Evolutionary conservation across 2,797 vertebrate genomes (phyloP).

Genomic region (Pygocentrus nattereri): DNA sequence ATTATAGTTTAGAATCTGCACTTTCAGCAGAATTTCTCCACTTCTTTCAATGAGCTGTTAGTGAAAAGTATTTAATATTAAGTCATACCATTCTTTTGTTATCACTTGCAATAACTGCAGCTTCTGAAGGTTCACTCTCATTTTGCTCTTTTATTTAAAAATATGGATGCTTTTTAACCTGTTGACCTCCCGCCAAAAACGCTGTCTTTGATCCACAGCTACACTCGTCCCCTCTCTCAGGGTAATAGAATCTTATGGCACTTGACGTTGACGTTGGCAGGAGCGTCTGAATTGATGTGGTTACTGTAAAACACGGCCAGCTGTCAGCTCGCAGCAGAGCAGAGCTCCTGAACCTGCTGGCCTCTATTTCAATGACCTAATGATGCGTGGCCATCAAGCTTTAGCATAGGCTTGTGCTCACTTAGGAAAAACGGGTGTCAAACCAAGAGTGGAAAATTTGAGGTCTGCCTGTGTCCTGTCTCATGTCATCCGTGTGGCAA

Average conservation of each 20-base stretch:
- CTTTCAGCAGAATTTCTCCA: too few relatives aligned
- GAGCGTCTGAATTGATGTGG: slow-evolving; percentile 81
- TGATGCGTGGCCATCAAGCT: slow-evolving; percentile 85
- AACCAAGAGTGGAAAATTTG: slow-evolving; percentile 72
- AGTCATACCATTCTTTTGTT: neutral
- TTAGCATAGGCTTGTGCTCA: slow-evolving; percentile 77
- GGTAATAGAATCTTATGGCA: slow-evolving; percentile 75
- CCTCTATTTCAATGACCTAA: slow-evolving; percentile 83
- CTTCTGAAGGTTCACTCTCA: neutral
- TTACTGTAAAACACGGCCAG: slow-evolving; percentile 85
- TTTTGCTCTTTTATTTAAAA: neutral
- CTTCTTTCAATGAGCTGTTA: neutral
- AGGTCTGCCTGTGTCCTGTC: slow-evolving; percentile 80
- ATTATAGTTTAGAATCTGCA: neutral
- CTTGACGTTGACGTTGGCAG: slow-evolving; percentile 74
- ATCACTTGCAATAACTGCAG: neutral
- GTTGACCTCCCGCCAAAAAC: neutral
- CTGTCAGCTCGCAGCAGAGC: slow-evolving; percentile 82
- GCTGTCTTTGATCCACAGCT: slow-evolving; percentile 10
- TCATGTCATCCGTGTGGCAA: slow-evolving; percentile 71
- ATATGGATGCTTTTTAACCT: slow-evolving; percentile 8
- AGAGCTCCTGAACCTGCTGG: slow-evolving; percentile 77
- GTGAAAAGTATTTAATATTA: neutral
- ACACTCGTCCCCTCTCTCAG: slow-evolving; percentile 56
- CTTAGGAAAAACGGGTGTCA: slow-evolving; percentile 80